Evolutionary conservation across 1,140 invertebrate species (phyloP).

Genomic region (Sminthurides bifidus): DNA sequence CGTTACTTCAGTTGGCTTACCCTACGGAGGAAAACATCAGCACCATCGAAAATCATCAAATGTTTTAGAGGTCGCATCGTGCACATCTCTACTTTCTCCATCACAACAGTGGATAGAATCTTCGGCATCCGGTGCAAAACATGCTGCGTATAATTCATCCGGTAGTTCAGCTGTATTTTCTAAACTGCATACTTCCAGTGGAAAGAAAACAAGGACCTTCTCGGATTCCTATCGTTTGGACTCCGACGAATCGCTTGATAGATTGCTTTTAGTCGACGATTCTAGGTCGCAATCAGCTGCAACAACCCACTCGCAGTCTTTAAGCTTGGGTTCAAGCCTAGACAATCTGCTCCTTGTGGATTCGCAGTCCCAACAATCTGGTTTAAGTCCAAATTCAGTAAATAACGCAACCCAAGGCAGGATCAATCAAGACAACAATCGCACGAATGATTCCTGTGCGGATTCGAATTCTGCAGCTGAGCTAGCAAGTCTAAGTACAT

Average conservation of each 20-base stretch:
- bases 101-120: conserved; percentile 21
- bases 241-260: conserved; percentile 21
- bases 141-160: too few species aligned
- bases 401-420: too few species aligned
- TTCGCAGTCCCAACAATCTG: conserved; percentile 20
- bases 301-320: conserved; percentile 25
- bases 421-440: too few species aligned
- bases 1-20: too few species aligned
- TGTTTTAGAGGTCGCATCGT: not conserved
- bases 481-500: conserved; percentile 11
- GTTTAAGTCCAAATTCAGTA: conserved; percentile 29
- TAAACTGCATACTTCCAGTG: not conserved
- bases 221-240: conserved; percentile 26
- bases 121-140: conserved; percentile 2
- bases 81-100: not conserved
- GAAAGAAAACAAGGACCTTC: conserved; percentile 17
- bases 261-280: conserved; percentile 13
- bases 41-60: conserved; percentile 5
- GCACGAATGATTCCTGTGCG: too few species aligned
- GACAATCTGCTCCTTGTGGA: conserved; percentile 30
- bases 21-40: too few species aligned
- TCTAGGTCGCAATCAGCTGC: conserved; percentile 9
- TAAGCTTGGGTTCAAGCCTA: conserved; percentile 24
- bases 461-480: conserved; percentile 13
- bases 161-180: too few species aligned